phyloP scores from a whole-genome alignment of 2,797 vertebrate genomes.

The Heteromormyrus szaboi region DNA sequence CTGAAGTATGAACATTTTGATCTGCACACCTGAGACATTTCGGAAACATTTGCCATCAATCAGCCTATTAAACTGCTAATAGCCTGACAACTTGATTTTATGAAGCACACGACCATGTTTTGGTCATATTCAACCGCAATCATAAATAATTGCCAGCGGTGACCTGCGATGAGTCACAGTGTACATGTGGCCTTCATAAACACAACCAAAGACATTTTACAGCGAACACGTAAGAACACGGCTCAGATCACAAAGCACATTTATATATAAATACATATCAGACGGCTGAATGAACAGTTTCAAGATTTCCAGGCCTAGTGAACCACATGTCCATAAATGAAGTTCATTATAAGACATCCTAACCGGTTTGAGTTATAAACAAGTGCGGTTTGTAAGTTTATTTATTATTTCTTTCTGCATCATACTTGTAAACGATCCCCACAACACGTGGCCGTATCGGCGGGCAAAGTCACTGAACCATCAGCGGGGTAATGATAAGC shows the following conservation, averaged over 20 bases:
- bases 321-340: not conserved
- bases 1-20: not conserved
- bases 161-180: constrained; percentile 2
- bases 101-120: not conserved
- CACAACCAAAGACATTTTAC: not conserved
- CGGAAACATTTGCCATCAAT: not conserved
- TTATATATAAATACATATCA: not conserved
- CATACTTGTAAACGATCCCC: not conserved
- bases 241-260: not conserved
- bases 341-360: not conserved
- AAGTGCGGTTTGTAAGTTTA: not conserved
- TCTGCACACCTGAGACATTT: not conserved
- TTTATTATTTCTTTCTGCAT: not conserved
- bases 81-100: constrained; percentile 9
- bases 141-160: not conserved
- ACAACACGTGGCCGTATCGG: not conserved
- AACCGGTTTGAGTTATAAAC: not conserved
- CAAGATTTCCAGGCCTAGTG: not conserved
- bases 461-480: not conserved
- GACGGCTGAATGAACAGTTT: not conserved
- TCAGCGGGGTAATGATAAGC: not conserved
- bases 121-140: not conserved
- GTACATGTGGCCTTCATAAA: not conserved
- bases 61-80: not conserved
- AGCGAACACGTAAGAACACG: not conserved